Evolutionary conservation across 2,797 vertebrate species (phyloP), one percentile per base, ranked within the genome.

Genomic region (Eurystomus glaucurus): DNA sequence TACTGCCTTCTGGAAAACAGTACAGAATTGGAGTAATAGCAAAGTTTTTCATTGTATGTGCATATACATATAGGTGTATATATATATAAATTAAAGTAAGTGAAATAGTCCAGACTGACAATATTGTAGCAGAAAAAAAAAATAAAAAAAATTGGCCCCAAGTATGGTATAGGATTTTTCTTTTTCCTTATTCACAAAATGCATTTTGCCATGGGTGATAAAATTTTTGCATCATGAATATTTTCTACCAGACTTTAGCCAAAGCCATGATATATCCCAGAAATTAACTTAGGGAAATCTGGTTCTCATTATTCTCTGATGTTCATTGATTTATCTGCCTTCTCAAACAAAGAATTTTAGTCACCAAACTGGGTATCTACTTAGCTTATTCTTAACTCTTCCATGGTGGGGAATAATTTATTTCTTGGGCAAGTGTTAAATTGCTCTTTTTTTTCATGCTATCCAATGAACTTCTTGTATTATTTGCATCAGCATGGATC

Each of bases 251-350:
- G 93, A 95, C 94, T 97, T 97, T 97, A 97, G 93, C 95, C 96
- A 97, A 97, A 98, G 90, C 92, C 91, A 84, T 97, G 97, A 97
- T 97, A 98, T 95, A 97, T 97, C 93, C 96, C 98, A 98, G 97
- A 98, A 98, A 98, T 98, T 98, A 97, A 98, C 93, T 97, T 89
- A 93, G 86, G 89, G 90, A 97, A 98, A 97, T 98, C 96, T 98
- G 98, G 74, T 98, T 98, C 96, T 97, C 95, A 97, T 98, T 98
- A 98, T 96, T 83, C 55, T 94, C 85, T 96, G 96, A 98, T 97
- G 95, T 97, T 97, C 97, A 94, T 52, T 98, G 97, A 98, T 98
- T 98, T 98, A 98, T 98, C 97, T 97, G 85, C 95, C 97, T 96
- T 96, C 86, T 96, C 92, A 92, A 95, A 94, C 93, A 97, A 98